A percentile compares a stretch with the other conserved stretches of the same genome.
These are phyloP conservation scores for Idaea dimidiata DNA, from an alignment of 2,888 invertebrate species.

Conservation along the genomic window DNA sequence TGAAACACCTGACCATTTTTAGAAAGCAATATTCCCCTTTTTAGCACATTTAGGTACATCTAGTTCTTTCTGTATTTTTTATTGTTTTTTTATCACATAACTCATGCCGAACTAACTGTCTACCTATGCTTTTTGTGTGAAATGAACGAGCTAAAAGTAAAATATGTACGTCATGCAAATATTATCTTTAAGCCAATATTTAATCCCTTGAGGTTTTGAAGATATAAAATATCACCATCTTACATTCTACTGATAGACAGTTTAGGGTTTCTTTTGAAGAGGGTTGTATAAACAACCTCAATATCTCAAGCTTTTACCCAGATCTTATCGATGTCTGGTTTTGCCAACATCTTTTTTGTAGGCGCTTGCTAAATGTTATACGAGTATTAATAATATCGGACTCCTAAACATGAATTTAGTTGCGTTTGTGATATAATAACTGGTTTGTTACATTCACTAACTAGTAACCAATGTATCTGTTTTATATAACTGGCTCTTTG, in stretches of 20 bases:
- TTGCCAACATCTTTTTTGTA: constrained; percentile 19
- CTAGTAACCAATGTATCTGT: no score
- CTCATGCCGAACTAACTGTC: neutral
- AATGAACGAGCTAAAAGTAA: neutral
- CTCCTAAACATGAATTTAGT: neutral
- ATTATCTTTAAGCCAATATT: constrained; percentile 6
- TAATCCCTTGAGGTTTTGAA: constrained; percentile 13
- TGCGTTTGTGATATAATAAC: no score
- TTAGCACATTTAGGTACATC: no score
- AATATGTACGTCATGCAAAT: constrained; percentile 11
- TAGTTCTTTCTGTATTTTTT: neutral
- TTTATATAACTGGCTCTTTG: constrained; percentile 17
- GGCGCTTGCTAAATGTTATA: constrained; percentile 4
- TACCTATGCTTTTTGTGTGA: neutral
- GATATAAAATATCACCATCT: constrained; percentile 18
- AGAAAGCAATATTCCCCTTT: neutral
- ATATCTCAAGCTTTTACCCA: constrained; percentile 29
- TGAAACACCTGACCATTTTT: neutral
- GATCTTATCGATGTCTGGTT: constrained; percentile 38
- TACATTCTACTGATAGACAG: constrained; percentile 25
- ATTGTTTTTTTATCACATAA: neutral
- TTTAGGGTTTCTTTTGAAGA: constrained; percentile 37
- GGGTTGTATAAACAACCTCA: constrained; percentile 39
- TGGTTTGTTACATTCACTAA: no score
- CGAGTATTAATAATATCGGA: neutral